These are phyloP conservation scores for Silurus lanzhouensis DNA, from an alignment of 2,797 vertebrate genomes.

Conservation along the genomic window DNA sequence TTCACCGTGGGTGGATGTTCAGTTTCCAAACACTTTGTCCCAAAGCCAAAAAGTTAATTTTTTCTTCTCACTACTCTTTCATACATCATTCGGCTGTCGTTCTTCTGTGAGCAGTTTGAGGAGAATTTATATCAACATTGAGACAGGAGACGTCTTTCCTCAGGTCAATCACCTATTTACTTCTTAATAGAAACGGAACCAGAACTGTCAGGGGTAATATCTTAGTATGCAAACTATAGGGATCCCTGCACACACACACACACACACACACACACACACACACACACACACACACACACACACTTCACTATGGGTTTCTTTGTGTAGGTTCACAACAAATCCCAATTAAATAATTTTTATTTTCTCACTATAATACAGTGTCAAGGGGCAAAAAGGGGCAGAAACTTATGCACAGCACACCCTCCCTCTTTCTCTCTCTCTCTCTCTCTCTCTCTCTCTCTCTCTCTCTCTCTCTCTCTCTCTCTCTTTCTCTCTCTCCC, in stretches of 20 bases:
- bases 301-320: neutral
- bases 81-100: neutral
- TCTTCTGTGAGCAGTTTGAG: neutral
- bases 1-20: neutral
- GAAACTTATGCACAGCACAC: neutral
- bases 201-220: too few relatives aligned
- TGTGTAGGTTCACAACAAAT: neutral
- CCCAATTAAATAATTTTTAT: neutral
- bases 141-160: neutral
- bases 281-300: neutral
- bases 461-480: neutral
- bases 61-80: too few relatives aligned
- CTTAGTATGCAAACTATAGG: neutral
- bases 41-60: neutral
- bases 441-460: neutral
- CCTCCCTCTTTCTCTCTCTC: conserved; percentile 18
- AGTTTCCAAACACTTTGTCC: neutral
- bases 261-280: neutral
- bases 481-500: neutral
- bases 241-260: neutral
- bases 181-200: too few relatives aligned
- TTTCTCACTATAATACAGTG: neutral
- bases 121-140: neutral
- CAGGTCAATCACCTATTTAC: too few relatives aligned
- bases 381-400: too few relatives aligned